Evolutionary conservation across 2,888 invertebrate genomes (phyloP).

Genomic region (Aethes cnicana): DNA sequence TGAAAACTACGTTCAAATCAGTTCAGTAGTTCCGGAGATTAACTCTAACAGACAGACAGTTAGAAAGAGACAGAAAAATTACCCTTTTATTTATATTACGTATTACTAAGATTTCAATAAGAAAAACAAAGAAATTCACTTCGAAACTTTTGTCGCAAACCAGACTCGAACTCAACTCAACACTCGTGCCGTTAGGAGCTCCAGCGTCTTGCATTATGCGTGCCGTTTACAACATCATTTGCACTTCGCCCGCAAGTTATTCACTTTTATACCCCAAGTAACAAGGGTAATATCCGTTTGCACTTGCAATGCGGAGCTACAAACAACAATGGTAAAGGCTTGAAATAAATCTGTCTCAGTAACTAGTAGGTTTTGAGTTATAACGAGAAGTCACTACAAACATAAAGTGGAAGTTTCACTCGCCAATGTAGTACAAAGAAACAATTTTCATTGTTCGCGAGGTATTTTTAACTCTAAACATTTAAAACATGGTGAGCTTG

Average conservation of each 20-base stretch:
- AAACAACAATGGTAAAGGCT: not conserved
- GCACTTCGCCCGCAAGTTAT: not conserved
- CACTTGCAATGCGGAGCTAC: not conserved
- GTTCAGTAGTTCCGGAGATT: too few relatives aligned
- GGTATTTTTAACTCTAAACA: too few relatives aligned
- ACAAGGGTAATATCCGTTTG: not conserved
- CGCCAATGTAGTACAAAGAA: not conserved
- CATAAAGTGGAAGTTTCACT: too few relatives aligned
- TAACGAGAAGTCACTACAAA: slow-evolving; percentile 45
- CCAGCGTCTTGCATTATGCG: not conserved
- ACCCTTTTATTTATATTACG: too few relatives aligned
- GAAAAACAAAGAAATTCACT: not conserved
- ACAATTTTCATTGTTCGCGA: not conserved
- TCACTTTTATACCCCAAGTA: not conserved
- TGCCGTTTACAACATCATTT: not conserved
- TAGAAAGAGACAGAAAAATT: too few relatives aligned
- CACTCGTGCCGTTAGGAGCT: not conserved
- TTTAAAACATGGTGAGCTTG: too few relatives aligned
- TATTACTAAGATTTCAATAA: too few relatives aligned
- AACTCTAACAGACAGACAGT: too few relatives aligned
- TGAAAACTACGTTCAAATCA: too few relatives aligned
- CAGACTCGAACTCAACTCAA: slow-evolving; percentile 1
- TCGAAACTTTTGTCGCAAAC: not conserved
- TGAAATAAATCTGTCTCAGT: slow-evolving; percentile 46
- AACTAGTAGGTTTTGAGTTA: slow-evolving; percentile 55